Evolutionary conservation across 30 jellyfish, hydroid and myxozoan genomes (phyloP).

Genomic region (Hydractinia echinata): DNA sequence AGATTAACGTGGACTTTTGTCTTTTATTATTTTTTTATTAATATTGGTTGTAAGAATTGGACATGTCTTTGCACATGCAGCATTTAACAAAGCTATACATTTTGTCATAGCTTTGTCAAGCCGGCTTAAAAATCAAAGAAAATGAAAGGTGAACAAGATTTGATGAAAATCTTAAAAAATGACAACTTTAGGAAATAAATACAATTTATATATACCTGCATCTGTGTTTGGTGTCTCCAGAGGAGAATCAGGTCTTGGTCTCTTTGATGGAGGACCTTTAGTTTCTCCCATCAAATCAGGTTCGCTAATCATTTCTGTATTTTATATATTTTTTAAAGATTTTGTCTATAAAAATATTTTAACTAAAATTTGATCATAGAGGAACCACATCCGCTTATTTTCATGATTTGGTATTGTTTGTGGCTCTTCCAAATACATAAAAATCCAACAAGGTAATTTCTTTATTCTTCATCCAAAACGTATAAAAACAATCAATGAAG

Average conservation of each 20-base stretch:
- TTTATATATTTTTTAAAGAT: constrained; percentile 1
- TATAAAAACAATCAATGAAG: constrained; percentile 30
- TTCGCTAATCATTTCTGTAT: constrained; percentile 69
- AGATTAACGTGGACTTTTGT: too few relatives aligned
- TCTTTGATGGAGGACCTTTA: constrained; percentile 83
- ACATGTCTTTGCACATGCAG: too few relatives aligned
- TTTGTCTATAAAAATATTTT: constrained; percentile 15
- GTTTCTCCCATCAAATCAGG: constrained; percentile 75
- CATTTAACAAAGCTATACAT: too few relatives aligned
- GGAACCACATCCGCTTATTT: background rate
- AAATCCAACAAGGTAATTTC: constrained; percentile 7
- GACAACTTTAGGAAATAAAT: background rate
- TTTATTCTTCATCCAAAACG: constrained; percentile 7
- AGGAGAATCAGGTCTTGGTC: constrained; percentile 81
- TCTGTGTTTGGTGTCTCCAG: constrained; percentile 83
- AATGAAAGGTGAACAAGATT: background rate
- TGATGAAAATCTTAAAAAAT: background rate
- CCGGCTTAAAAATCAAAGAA: too few relatives aligned
- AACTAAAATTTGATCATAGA: background rate
- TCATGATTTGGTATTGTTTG: constrained; percentile 7
- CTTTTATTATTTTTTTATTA: too few relatives aligned
- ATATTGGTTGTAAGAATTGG: too few relatives aligned
- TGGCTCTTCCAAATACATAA: constrained; percentile 11
- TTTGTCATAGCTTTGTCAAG: too few relatives aligned
- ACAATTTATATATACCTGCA: constrained; percentile 47